These are phyloP conservation scores for Callipepla californica DNA, from an alignment of 2,113 vertebrate species.

Conservation along the genomic window DNA sequence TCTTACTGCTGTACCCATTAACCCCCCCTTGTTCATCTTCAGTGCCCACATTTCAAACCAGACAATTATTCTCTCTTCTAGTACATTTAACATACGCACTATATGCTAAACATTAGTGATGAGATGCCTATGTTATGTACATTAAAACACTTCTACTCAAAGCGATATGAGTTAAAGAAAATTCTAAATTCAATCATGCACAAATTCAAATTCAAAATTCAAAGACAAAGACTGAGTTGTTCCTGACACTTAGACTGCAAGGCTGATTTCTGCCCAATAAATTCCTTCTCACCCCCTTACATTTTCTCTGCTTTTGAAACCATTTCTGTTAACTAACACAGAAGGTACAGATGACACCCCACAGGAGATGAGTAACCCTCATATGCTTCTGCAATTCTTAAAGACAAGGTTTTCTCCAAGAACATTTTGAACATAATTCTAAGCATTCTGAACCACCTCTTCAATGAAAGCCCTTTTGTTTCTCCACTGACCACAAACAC, in stretches of 20 bases:
- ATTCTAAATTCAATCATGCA: neutral
- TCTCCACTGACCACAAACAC: no score
- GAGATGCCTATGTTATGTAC: fast-evolving
- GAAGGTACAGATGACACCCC: neutral
- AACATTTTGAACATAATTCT: neutral
- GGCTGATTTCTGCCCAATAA: neutral
- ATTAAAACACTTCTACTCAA: neutral
- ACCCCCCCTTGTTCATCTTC: neutral
- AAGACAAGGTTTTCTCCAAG: neutral
- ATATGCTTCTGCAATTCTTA: neutral
- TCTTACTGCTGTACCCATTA: neutral
- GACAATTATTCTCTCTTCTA: neutral
- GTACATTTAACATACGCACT: neutral
- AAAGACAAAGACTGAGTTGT: neutral
- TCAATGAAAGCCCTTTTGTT: neutral
- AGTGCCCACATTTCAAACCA: neutral
- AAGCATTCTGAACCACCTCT: neutral
- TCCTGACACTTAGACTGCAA: neutral
- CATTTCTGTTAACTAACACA: neutral
- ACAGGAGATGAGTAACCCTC: neutral
- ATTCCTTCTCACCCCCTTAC: neutral
- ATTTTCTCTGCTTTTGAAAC: neutral
- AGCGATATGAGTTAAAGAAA: neutral
- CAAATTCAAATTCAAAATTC: neutral
- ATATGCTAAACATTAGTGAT: neutral